A percentile compares a stretch with the other conserved stretches of the same genome.
Conservation (phyloP, 2,888 invertebrate genomes). For the Scrobipalpa costella region DNA sequence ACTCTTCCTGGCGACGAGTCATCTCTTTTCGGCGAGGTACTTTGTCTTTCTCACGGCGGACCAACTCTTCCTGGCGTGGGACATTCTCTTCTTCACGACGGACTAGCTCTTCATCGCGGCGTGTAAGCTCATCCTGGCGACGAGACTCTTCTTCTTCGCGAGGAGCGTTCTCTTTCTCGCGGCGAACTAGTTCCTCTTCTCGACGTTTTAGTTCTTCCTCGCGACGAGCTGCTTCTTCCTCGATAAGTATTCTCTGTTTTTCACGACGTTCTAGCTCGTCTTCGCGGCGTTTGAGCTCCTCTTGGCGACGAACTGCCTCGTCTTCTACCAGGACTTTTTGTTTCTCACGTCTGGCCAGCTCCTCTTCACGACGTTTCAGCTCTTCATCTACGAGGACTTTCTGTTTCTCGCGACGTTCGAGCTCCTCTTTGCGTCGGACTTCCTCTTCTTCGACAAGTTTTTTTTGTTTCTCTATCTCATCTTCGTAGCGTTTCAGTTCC, state of each 20-base stretch:
- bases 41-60: neutral
- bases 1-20: neutral
- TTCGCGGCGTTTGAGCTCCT: neutral
- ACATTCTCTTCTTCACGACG: neutral
- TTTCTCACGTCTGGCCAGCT: neutral
- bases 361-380: neutral
- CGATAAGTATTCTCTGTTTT: neutral
- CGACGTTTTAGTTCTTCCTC: neutral
- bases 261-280: neutral
- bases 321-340: neutral
- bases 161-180: neutral
- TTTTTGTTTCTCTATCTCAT: neutral
- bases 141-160: neutral
- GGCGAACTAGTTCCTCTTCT: neutral
- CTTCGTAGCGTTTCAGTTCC: neutral
- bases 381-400: neutral
- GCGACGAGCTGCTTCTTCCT: neutral
- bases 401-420: neutral
- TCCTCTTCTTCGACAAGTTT: neutral
- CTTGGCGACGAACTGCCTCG: conserved; percentile 2
- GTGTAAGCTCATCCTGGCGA: neutral
- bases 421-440: neutral
- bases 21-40: neutral
- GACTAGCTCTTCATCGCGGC: neutral
- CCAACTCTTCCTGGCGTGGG: neutral